Percentiles rank a stretch among this genome's conserved stretches.
Evolutionary conservation across 2,113 vertebrate genomes (phyloP).

Genomic region (Isichthys henryi): DNA sequence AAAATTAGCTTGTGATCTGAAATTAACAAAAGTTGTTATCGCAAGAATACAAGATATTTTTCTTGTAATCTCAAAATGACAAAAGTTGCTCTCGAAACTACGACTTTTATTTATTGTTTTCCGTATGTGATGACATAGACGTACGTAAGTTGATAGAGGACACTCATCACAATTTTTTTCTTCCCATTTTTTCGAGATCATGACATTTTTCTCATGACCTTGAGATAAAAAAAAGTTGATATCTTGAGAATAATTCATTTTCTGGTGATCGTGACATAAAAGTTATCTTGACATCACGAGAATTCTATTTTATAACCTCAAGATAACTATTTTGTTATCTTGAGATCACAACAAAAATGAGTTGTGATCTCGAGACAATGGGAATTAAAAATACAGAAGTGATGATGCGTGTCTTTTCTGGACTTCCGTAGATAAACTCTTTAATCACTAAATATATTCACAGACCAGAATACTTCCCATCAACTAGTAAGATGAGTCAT

Average conservation of each 20-base stretch:
- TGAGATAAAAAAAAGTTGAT: neutral
- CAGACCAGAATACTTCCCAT: neutral
- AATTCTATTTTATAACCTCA: neutral
- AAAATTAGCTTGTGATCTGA: neutral
- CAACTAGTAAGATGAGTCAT: neutral
- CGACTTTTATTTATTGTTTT: neutral
- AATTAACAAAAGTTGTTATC: neutral
- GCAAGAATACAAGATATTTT: neutral
- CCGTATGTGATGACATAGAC: neutral
- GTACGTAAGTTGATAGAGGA: neutral
- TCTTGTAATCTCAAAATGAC: neutral
- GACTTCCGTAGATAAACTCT: neutral
- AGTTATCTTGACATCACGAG: neutral
- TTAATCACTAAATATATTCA: neutral
- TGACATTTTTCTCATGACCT: neutral
- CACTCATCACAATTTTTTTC: neutral
- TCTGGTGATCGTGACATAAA: neutral
- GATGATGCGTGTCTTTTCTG: neutral
- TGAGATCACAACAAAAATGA: neutral
- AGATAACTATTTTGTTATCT: neutral
- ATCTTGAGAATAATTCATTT: neutral
- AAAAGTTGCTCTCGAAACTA: neutral
- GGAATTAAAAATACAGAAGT: neutral
- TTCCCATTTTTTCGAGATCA: neutral
- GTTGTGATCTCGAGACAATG: neutral